phyloP scores from a whole-genome alignment of 2,888 invertebrate species.

The Drosophila flavopinicola region DNA sequence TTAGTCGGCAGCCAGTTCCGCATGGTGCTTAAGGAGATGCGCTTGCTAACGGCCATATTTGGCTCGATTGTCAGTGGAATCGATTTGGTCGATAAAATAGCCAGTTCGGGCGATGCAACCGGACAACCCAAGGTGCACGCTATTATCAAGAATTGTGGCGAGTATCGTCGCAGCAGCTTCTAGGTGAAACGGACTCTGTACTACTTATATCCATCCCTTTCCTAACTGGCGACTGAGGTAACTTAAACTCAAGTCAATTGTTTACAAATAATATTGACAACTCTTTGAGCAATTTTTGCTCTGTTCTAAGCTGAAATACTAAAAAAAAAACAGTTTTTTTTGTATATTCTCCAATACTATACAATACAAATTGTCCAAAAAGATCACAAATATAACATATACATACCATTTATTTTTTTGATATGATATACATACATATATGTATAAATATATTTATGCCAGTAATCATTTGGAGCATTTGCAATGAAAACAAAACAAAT shows the following conservation, averaged over 20 bases:
- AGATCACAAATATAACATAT: not conserved
- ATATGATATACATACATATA: not conserved
- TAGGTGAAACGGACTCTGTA: not conserved
- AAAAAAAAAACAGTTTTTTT: not conserved
- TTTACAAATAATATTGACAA: not conserved
- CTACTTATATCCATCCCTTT: not conserved
- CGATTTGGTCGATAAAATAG: slow-evolving; percentile 2
- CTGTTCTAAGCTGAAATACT: not conserved
- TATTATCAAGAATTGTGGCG: slow-evolving; percentile 6
- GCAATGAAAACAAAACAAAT: not conserved
- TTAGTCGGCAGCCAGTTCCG: slow-evolving; percentile 22
- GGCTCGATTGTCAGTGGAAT: slow-evolving; percentile 12
- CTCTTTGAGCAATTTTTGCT: slow-evolving; percentile 1
- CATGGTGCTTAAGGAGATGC: not conserved
- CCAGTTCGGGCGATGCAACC: not conserved
- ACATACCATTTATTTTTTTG: not conserved
- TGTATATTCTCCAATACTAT: not conserved
- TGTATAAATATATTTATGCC: not conserved
- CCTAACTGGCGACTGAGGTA: not conserved
- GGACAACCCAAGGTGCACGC: not conserved
- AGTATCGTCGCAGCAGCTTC: not conserved
- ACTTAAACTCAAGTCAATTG: not conserved
- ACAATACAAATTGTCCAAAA: not conserved
- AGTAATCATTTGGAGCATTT: slow-evolving; percentile 1
- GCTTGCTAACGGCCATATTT: slow-evolving; percentile 9